Evolutionary conservation across 2,888 invertebrate species (phyloP).

Genomic region (Pecten maximus): DNA sequence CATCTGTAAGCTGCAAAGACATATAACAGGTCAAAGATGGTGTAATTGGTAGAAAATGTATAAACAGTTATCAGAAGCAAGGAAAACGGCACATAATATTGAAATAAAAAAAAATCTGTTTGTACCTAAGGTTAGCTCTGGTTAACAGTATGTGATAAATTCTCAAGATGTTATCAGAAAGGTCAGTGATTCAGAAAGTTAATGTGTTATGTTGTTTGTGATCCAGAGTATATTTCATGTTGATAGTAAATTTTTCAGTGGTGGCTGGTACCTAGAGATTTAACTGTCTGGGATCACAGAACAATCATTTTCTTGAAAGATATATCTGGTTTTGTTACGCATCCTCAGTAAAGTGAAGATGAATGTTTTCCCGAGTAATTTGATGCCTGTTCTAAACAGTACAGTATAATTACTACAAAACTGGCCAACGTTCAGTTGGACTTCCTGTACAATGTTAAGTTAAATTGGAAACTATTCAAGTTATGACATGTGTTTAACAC

Average conservation of each 20-base stretch:
- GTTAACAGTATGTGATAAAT: not conserved
- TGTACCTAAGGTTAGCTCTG: not conserved
- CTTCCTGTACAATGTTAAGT: not conserved
- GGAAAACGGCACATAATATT: not conserved
- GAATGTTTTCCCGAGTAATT: not conserved
- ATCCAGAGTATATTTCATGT: not conserved
- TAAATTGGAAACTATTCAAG: slow-evolving; percentile 35
- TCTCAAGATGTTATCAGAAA: not conserved
- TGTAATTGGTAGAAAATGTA: too few species aligned
- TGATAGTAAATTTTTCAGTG: not conserved
- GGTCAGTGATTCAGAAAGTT: not conserved
- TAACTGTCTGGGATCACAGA: not conserved
- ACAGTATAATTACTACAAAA: not conserved
- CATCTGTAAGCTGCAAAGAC: not conserved
- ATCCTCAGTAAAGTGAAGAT: not conserved
- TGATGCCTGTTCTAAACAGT: not conserved
- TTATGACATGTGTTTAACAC: slow-evolving; percentile 14
- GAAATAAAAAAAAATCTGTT: not conserved
- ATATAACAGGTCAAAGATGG: not conserved
- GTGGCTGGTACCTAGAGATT: not conserved
- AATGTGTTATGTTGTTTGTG: not conserved
- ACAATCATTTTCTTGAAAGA: not conserved
- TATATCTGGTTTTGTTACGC: not conserved
- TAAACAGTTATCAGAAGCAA: not conserved
- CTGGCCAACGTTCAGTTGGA: slow-evolving; percentile 7